Conservation (phyloP, 2,797 vertebrate genomes). For the Glossophaga mutica region DNA sequence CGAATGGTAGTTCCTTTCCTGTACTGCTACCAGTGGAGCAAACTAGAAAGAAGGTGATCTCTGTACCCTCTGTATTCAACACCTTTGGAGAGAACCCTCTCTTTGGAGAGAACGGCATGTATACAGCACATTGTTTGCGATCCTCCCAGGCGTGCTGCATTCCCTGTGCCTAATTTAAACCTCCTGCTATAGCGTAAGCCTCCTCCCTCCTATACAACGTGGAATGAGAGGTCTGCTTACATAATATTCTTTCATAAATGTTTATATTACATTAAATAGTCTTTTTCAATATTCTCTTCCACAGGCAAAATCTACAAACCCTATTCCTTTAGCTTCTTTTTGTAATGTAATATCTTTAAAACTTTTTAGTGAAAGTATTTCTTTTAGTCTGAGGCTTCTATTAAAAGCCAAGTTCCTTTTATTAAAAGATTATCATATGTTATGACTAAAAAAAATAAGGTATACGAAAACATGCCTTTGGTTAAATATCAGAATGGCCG, state of each 20-base stretch:
- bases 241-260: background rate
- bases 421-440: background rate
- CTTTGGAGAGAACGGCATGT: too few relatives aligned
- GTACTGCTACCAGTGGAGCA: background rate
- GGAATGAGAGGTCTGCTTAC: background rate
- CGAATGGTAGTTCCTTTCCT: background rate
- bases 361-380: background rate
- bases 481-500: background rate
- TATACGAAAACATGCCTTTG: background rate
- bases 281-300: background rate
- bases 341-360: background rate
- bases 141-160: background rate
- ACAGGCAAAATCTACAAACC: background rate
- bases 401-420: background rate
- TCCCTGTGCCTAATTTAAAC: background rate
- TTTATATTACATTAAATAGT: background rate
- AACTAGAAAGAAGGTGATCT: background rate
- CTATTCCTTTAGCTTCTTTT: background rate
- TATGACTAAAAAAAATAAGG: background rate
- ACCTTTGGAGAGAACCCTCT: background rate
- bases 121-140: background rate
- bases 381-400: background rate
- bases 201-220: background rate
- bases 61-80: background rate
- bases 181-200: background rate